Conservation (phyloP, 1,140 invertebrate species). For the Trigoniulus corallinus region DNA sequence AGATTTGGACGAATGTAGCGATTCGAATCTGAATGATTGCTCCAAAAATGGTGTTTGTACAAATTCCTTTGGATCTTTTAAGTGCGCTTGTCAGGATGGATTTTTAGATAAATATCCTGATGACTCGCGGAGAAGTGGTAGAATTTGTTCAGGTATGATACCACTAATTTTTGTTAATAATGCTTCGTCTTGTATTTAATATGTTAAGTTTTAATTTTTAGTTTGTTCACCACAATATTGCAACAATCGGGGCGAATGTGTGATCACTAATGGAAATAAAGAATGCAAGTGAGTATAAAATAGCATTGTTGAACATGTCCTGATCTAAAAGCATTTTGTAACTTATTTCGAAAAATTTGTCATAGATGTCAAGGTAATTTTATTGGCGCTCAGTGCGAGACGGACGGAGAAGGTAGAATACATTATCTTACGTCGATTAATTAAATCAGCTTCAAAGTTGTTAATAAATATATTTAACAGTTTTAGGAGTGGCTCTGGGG, state of each 20-base stretch:
- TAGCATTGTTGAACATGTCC: too few species aligned
- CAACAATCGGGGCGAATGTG: slow-evolving; percentile 59
- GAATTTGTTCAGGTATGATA: slow-evolving; percentile 37
- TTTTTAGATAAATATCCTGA: slow-evolving; percentile 30
- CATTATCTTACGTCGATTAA: neutral
- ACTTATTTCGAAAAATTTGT: slow-evolving; percentile 7
- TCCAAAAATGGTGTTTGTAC: slow-evolving; percentile 61
- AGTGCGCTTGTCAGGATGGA: slow-evolving; percentile 62
- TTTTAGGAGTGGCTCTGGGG: slow-evolving; percentile 72
- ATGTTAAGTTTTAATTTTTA: slow-evolving; percentile 8
- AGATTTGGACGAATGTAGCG: slow-evolving; percentile 82
- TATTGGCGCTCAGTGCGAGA: slow-evolving; percentile 70
- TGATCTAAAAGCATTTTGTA: neutral
- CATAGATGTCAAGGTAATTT: slow-evolving; percentile 62
- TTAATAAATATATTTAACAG: slow-evolving; percentile 19
- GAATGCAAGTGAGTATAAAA: slow-evolving; percentile 57
- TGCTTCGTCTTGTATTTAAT: neutral
- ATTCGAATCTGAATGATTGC: slow-evolving; percentile 77
- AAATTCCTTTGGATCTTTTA: slow-evolving; percentile 78
- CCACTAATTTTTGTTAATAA: neutral
- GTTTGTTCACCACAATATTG: slow-evolving; percentile 55
- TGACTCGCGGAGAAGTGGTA: slow-evolving; percentile 42
- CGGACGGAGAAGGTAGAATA: slow-evolving; percentile 52
- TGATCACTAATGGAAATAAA: slow-evolving; percentile 51
- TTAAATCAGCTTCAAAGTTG: neutral